Percentiles rank a stretch among this genome's conserved stretches.
Evolutionary conservation across 2,888 invertebrate species (phyloP).

Genomic region (Ectemnius lituratus): DNA sequence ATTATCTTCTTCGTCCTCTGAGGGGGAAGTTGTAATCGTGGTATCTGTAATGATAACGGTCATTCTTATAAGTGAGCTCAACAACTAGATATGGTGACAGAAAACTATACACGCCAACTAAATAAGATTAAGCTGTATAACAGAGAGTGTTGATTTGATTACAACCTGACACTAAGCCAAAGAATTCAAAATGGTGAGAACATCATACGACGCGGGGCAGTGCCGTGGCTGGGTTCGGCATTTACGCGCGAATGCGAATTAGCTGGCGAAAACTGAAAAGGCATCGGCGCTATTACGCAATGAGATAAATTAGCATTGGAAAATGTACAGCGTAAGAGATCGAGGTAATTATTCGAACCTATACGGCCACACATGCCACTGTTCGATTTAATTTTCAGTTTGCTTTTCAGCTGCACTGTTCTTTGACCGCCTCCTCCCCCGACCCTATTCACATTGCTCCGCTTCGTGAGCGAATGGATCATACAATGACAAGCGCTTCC

Average conservation of each 20-base stretch:
- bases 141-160: slow-evolving; percentile 31
- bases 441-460: slow-evolving; percentile 27
- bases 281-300: slow-evolving; percentile 36
- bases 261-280: not conserved
- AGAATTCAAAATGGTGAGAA: slow-evolving; percentile 16
- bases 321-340: not conserved
- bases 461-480: slow-evolving; percentile 25
- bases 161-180: slow-evolving; percentile 24
- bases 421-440: slow-evolving; percentile 21
- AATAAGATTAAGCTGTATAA: slow-evolving; percentile 38
- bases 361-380: slow-evolving; percentile 22
- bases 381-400: slow-evolving; percentile 30
- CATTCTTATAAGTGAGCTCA: slow-evolving; percentile 6
- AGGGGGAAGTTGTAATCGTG: slow-evolving; percentile 77
- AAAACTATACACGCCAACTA: slow-evolving; percentile 16
- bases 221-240: slow-evolving; percentile 4
- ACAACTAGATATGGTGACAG: slow-evolving; percentile 7
- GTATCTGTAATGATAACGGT: slow-evolving; percentile 64
- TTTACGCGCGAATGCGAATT: slow-evolving; percentile 6
- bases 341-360: slow-evolving; percentile 24
- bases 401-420: slow-evolving; percentile 19
- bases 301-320: slow-evolving; percentile 10
- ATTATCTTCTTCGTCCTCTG: slow-evolving; percentile 82
- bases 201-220: slow-evolving; percentile 5
- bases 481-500: slow-evolving; percentile 36